Base-by-base conservation (phyloP, 2,888 invertebrate genomes). In the Ochropleura leucogaster region DNA sequence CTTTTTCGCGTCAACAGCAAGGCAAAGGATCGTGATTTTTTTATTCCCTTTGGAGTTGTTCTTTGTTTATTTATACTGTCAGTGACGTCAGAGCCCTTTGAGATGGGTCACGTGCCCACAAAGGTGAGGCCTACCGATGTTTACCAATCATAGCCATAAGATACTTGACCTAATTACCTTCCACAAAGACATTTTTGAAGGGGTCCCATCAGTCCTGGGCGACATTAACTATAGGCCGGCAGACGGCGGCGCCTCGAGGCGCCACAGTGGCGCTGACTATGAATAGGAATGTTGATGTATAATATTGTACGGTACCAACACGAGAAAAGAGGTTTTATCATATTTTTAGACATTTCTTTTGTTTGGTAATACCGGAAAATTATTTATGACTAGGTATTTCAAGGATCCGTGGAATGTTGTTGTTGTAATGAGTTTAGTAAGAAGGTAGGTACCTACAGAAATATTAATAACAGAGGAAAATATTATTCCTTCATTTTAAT, bases 181-280 rank as follows among this genome's bases (percentile, higher is more conserved):
- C 72, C 74, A 74, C 64, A 67, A 46, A 66, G 69, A 77, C 84
- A 80, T 74, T 77, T 84, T 79, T 74, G 66, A 77, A 84, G 74
- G 76, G 83, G 72, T 77, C 72, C 79, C 79, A 59, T 70, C 70
- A 68, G 70, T 63, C 40, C 70, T 60, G 70, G 87, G 69, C 59
- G 74, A 80, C 83, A 79, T 81, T 84, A 76, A 77, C 66, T 66
- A 88, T 90, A 92, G 92, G 92, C 90, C 90, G 87, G 30, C 49
- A 82, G 88, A 88, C 77, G 87, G 79, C 85, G 94, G 91, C 94
- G 93, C 90, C 92, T 85, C 60, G 64, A 53, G 94, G 94, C 93
- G 93, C 93, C 93, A 84, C 76, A 89, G 40, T 87, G 92, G 90
- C 92, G 93, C 83, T 76, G 81, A 81, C 84, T 84, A 86, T 85